Evolutionary conservation across 2,888 invertebrate species (phyloP), one percentile per base, ranked within the genome.

Genomic region (Baccha elongata): DNA sequence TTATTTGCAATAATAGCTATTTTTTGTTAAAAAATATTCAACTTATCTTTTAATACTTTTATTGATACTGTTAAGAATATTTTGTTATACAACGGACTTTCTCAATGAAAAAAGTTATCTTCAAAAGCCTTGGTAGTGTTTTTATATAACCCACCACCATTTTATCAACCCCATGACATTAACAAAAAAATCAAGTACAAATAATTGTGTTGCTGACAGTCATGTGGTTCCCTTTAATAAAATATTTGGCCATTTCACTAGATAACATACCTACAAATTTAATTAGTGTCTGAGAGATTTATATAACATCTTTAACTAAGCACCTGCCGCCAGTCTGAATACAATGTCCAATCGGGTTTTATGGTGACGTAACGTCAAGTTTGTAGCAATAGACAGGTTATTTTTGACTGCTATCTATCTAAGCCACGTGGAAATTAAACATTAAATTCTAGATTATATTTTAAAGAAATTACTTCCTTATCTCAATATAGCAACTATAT

Each of bases 311-410:
- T 60, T 53, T 17, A 21, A 29, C 35, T 37, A 44, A 48, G 69
- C 64, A 71, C 73, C 73, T 65, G 68, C 75, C 44, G 68, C 75
- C 44, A 67, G 44, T 21, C 44, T 17, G 19, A 23, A 26, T 48
- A 23, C 72, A 74, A 60, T 2, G 44, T 64, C 11, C 52, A 67
- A 67, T 68, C 52, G 50, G 37, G 40, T 44, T 21, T 62, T 62
- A n/a, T n/a, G 37, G 67, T 81, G 81, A 81, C 71, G 76, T 76
- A 81, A 81, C 50, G n/a, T 26, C 44, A 37, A 19, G 35, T 29
- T 37, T 21, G 5, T 46, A 3, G 53, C 21, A 1, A 19, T 17
- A 64, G 44, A 64, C 32, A 13, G 35, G 44, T 48, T 37, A 29
- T 60, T 67, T 65, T 60, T 21, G 26, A 26, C n/a, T 32, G 13